Evolutionary conservation across 92 coral and sea anemone species (phyloP), one percentile per base, ranked within the genome.

Genomic region (Epizoanthus fatuus): DNA sequence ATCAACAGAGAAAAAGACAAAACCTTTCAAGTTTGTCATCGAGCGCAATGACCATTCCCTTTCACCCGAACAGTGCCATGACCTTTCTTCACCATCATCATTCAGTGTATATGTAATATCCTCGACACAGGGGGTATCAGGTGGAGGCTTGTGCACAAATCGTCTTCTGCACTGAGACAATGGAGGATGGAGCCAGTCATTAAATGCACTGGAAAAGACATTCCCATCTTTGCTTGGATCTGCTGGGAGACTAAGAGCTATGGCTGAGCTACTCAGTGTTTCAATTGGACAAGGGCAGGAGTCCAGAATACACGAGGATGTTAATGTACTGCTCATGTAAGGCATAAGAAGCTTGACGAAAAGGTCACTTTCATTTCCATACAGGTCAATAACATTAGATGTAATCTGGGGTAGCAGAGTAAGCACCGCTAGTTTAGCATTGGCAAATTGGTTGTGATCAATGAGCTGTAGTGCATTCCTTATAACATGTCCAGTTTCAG

Each of bases 351-450:
- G 71, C 69, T 52, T 76, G 39, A 84, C 54, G 63, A 89, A 79
- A 54, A 12, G 84, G 81, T 89, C 92, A 47, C 45, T 71, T 81
- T 89, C 92, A 77, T 89, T 89, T 44, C 92, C 89, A 85, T 84
- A 89, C 19, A 89, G 54, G 69, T 85, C 89, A 66, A 89, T 54
- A 47, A 42, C 38, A 42, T 81, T 81, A 54, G 73, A 39, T 45
- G 55, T 63, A 54, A 80, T 68, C 56, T 73, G 81, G 52, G 88
- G 92, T 67, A 40, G 70, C 1, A 69, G 58, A 2, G 68, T 16
- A 38, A 90, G 54, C 32, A 72, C 44, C 12, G 88, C 42, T 63
- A 89, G 25, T 22, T 84, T 79, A 6, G 83, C 38, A 4, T 89
- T 89, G 22, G 89, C 89, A 89, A 52, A 78, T 20, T 60, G 73